Evolutionary conservation across 2,888 invertebrate species (phyloP), one percentile per base, ranked within the genome.

Genomic region (Acanthococcus lagerstroemiae): DNA sequence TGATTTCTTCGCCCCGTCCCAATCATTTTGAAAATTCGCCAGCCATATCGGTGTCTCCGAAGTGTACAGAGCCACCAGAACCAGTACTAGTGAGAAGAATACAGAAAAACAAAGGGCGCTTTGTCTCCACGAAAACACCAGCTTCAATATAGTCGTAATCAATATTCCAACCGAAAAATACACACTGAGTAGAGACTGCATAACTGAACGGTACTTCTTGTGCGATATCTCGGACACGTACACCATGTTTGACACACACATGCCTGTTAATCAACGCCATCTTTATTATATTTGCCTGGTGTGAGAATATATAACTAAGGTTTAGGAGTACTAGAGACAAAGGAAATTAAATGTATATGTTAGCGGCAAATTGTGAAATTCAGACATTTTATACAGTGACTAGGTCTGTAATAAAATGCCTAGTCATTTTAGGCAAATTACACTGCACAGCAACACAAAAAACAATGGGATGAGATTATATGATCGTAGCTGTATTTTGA

Each of bases 21-120:
- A 61, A 19, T 67, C 68, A 6, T 65, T 44, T 4, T 68, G 68
- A 63, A 72, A 72, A 37, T 69, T 69, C 30, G 78, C 71, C n/a
- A 79, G 73, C 82, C 83, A 83, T 67, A 80, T 77, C 0, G 83
- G 82, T 69, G 81, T 81, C 73, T 83, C 82, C 1, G 83, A 82
- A 50, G 82, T 70, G 7, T 66, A 67, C 17, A 77, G 73, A 25
- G 74, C 74, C 1, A 80, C 71, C 0, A 74, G 25, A 0, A 74
- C 44, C 1, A 75, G 44, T 1, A 78, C 73, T 7, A 80, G 56
- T 1, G 71, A 70, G 25, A 77, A 75, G 70, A 78, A 80, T 5
- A 78, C 72, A 9, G 78, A 74, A 26, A 26, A 48, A 30, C 56
- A 50, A 5, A 50, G 1, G 0, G 81, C 78, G 70, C 81, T 78